These are phyloP conservation scores for Varanus komodoensis DNA, from an alignment of 2,113 vertebrate genomes.

Conservation along the genomic window DNA sequence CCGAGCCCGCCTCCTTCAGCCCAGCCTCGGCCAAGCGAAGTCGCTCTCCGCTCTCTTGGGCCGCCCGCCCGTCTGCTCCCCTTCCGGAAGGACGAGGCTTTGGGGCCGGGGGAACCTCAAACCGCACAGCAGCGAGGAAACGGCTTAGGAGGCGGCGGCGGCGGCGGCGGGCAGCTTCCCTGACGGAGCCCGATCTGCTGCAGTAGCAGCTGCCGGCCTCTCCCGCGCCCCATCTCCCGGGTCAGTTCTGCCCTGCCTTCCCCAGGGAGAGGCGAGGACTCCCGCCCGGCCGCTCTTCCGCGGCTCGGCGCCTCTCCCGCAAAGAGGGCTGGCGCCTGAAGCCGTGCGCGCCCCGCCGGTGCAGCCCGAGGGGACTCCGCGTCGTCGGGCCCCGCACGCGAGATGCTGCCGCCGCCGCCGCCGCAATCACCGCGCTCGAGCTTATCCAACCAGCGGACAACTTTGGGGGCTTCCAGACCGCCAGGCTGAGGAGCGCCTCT, in stretches of 20 bases:
- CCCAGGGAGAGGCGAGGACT: neutral
- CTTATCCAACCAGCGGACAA: neutral
- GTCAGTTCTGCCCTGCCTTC: slow-evolving; percentile 8
- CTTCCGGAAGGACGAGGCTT: neutral
- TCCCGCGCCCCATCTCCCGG: neutral
- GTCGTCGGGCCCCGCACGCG: neutral
- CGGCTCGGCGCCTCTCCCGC: neutral
- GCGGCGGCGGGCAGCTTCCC: neutral
- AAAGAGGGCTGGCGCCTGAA: neutral
- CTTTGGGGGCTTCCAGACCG: slow-evolving; percentile 18
- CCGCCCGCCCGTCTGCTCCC: neutral
- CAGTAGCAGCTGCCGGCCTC: neutral
- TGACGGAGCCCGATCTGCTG: slow-evolving; percentile 22
- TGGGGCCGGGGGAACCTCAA: neutral
- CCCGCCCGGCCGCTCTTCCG: neutral
- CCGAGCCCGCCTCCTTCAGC: slow-evolving; percentile 31
- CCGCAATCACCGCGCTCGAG: neutral
- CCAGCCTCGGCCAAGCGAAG: neutral
- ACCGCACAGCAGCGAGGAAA: neutral
- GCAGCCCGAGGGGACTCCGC: neutral
- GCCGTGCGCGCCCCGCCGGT: neutral
- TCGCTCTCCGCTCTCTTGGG: neutral
- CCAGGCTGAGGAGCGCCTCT: neutral
- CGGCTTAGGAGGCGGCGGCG: neutral
- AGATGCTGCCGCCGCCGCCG: neutral